A percentile compares a stretch with the other conserved stretches of the same genome.
Conservation (phyloP, 2,113 vertebrate genomes). For the Podarcis raffonei region DNA sequence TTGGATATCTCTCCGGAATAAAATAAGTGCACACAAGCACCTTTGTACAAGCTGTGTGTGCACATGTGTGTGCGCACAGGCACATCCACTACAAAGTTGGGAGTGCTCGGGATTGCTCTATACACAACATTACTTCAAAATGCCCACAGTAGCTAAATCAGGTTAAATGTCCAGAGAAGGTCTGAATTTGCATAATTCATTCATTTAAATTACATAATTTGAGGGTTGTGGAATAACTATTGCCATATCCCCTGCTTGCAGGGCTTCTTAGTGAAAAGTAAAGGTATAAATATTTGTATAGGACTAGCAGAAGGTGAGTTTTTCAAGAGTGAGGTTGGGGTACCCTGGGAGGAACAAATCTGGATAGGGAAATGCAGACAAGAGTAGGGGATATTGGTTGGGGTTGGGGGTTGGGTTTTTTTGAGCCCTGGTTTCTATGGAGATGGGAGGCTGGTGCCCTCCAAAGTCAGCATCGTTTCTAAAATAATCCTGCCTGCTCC, state of each 20-base stretch:
- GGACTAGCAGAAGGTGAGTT: not conserved
- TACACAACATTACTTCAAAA: no score
- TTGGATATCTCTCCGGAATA: not conserved
- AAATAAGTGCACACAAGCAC: not conserved
- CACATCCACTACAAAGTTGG: not conserved
- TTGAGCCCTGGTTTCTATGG: constrained; percentile 27
- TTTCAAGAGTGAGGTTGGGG: not conserved
- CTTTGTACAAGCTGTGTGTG: not conserved
- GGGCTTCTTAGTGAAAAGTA: not conserved
- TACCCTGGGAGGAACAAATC: not conserved
- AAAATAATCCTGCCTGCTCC: constrained; percentile 25
- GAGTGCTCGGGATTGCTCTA: not conserved
- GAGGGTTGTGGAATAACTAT: not conserved
- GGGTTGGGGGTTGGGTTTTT: not conserved
- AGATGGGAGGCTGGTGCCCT: constrained; percentile 22
- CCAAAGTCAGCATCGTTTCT: constrained; percentile 24
- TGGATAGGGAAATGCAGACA: constrained; percentile 8
- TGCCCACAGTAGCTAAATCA: not conserved
- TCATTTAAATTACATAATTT: not conserved
- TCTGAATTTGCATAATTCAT: not conserved
- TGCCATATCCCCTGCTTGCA: not conserved
- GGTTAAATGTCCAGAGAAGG: not conserved
- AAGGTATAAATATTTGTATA: not conserved
- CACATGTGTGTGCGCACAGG: not conserved
- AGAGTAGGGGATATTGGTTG: not conserved